Base-by-base conservation (phyloP, 2,888 invertebrate species). In the Mythimna albipuncta region DNA sequence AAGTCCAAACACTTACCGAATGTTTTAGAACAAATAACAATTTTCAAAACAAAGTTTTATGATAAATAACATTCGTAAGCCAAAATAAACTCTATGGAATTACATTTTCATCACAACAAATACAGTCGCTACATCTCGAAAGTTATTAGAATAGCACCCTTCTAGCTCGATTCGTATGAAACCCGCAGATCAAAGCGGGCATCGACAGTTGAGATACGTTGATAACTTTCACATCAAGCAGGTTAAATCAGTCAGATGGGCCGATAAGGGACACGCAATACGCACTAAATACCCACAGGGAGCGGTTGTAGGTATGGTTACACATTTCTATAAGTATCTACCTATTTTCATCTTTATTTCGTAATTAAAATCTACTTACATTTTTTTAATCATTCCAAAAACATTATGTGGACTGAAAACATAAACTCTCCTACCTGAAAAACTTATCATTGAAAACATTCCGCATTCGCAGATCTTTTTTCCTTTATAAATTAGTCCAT, bases 131-230 rank as follows among this genome's bases (percentile, higher is more conserved):
- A 62, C 13, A 35, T 64, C 32, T 78, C 50, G 64, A 75, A 63
- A 64, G 47, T 19, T 71, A 76, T 69, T 71, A 73, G 82, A 82
- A 80, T 79, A 88, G 82, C 62, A 79, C 84, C 88, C 88, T 86
- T 81, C 79, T 84, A 75, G 70, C 81, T 85, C 82, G 79, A 86
- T 88, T 89, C 85, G 85, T 85, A 87, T 87, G 87, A 87, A 88
- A 83, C 87, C 84, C 85, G 83, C 83, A 88, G 89, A 91, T 92
- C 91, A 93, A 92, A 92, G 91, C 89, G 88, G 79, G 82, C 86
- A 89, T 90, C 89, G 88, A 88, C 89, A 87, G 87, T 88, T 89
- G 87, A 87, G 87, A 88, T 88, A 86, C 79, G 85, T 85, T 86
- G 89, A 89, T 89, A 89, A 89, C 85, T 89, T 90, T 87, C 81